Conservation (phyloP, 2,888 invertebrate genomes). For the Neria commutata region DNA sequence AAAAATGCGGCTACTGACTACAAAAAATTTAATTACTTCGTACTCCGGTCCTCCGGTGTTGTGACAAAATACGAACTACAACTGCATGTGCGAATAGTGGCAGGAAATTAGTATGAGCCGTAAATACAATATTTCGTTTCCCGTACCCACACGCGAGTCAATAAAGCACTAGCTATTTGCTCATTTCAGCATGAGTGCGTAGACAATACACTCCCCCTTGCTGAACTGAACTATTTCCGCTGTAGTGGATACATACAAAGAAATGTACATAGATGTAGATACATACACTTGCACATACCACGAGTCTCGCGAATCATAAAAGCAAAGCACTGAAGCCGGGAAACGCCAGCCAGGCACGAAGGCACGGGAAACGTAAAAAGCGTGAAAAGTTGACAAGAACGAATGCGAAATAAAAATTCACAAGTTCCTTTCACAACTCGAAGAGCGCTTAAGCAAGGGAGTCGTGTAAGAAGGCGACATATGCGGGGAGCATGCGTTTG, state of each 20-base stretch:
- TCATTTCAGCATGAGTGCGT: constrained; percentile 17
- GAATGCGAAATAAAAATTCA: constrained; percentile 15
- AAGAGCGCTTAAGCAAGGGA: neutral
- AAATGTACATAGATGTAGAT: no score
- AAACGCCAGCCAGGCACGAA: neutral
- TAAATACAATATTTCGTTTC: no score
- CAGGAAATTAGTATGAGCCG: no score
- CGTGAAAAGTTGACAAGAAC: constrained; percentile 23
- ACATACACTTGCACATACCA: no score
- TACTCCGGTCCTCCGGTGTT: no score
- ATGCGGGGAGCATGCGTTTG: neutral
- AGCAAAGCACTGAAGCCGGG: neutral
- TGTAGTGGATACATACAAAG: no score
- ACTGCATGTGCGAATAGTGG: no score
- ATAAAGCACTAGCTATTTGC: constrained; percentile 14
- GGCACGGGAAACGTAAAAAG: constrained; percentile 14
- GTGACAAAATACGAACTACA: no score
- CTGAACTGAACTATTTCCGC: neutral
- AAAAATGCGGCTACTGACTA: no score
- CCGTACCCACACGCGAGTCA: constrained; percentile 6
- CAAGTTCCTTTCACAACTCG: constrained; percentile 12
- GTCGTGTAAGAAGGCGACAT: neutral
- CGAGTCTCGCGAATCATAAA: constrained; percentile 7
- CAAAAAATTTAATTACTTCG: no score
- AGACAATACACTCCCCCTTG: constrained; percentile 9